Base-by-base conservation (phyloP, 1,140 invertebrate species). In the Kradibia gibbosae region DNA sequence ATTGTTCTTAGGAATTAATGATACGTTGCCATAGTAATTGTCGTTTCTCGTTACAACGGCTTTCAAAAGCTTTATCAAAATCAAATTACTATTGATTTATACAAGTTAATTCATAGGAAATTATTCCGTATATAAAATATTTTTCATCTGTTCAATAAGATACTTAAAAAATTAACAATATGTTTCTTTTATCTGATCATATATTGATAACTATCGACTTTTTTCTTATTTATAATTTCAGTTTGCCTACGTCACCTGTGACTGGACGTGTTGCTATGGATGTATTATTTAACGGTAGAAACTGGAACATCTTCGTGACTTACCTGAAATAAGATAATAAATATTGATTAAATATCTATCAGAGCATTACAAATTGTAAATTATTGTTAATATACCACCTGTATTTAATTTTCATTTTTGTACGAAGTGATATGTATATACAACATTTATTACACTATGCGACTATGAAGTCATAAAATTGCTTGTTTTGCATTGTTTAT, bases 251-350 rank as follows among this genome's bases (percentile, higher is more conserved):
- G 79, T 83, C 77, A 80, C 77, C 79, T 83, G 78, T 81, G 60
- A 81, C 77, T 80, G 82, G 74, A 80, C 82, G 82, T 81, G 78
- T 81, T 48, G 78, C 70, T 79, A 82, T 60, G 81, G 81, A 75
- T 75, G 81, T 82, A 82, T 82, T 82, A 82, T 50, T 82, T 82
- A 82, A 82, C 39, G 81, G 81, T 82, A 82, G 81, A 79, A 82
- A 82, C 81, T 81, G 74, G 80, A 81, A 83, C 70, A 83, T 83
- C 82, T 81, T 83, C 82, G 75, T 82, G 79, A 89, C 88, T 89
- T 89, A 89, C 88, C 88, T 89, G 70, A 74, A 88, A 88, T 84
- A 86, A 55, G 84, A 73, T 74, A 74, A 73, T 82, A 65, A 75
- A 60, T 1, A 31, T 5, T 36, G n/a, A 60, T 72, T 70, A 78